Base-by-base conservation (phyloP, 2,797 vertebrate genomes). In the Rhinella marina region DNA sequence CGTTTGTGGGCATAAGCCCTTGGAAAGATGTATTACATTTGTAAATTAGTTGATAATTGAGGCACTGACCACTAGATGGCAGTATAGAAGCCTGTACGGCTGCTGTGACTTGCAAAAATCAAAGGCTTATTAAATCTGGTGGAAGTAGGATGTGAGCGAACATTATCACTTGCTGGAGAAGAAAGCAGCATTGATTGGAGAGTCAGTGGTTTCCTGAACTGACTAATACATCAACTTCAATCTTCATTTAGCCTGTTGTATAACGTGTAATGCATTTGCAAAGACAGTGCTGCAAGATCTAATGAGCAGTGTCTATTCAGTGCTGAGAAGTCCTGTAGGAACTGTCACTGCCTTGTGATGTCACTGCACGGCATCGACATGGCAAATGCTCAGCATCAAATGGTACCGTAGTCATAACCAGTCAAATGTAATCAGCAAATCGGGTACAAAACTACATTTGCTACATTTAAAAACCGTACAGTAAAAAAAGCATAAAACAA, bases 71-170 rank as follows among this genome's bases (percentile, higher is more conserved):
- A 85, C 87, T 88, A 88, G 87, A 72, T 85, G 87, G 82, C 82
- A 81, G 76, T 84, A n/a, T 75, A 50, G 32, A 75, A 52, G 70
- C 27, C 77, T 25, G n/a, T 11, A 80, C 29, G 10, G 62, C 11
- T 8, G 41, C 25, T 59, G 61, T 81, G 87, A 88, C 87, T 88
- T 88, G 87, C 87, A 85, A 77, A 88, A 88, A 78, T 54, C 52
- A 52, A 52, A 68, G 21, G 17, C 66, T 88, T 82, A 88, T 72
- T 72, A 80, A 85, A 62, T 85, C 87, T 88, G 64, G n/a, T 25
- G 19, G 76, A 82, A 70, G 29, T 23, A 48, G 75, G 70, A 82
- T 72, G 57, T 82, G 86, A 80, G 87, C 59, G 76, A 78, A 75
- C 87, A 59, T 87, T 81, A 87, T 82, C 56, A 73, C 66, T 79